Conservation (phyloP, 1,140 invertebrate genomes). For the Drosophila nebulosa region DNA sequence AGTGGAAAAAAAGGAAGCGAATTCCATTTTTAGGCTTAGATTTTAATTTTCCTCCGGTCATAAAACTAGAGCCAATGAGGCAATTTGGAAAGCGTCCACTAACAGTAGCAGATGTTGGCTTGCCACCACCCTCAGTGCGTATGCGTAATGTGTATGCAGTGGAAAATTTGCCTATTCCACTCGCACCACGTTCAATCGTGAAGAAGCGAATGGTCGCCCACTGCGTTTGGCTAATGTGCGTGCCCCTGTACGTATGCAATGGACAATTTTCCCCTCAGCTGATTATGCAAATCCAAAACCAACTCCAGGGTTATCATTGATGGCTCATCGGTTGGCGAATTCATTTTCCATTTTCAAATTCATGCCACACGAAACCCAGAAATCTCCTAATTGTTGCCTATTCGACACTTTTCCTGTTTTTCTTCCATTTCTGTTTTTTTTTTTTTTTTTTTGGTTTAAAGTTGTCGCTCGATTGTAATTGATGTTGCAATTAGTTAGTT, state of each 20-base stretch:
- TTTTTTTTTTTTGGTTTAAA: neutral
- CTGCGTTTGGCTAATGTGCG: slow-evolving; percentile 43
- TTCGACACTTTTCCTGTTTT: neutral
- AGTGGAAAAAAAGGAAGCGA: slow-evolving; percentile 13
- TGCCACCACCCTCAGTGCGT: neutral
- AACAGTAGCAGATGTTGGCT: neutral
- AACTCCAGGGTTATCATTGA: neutral
- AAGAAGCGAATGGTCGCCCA: neutral
- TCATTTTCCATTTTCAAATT: slow-evolving; percentile 27
- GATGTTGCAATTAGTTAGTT: neutral
- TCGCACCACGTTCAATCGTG: neutral
- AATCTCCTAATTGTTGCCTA: neutral
- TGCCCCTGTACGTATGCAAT: slow-evolving; percentile 25
- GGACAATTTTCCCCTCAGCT: slow-evolving; percentile 3
- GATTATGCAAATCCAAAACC: slow-evolving; percentile 44
- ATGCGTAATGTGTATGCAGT: neutral
- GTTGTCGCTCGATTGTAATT: neutral
- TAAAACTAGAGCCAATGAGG: slow-evolving; percentile 48
- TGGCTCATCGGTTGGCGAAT: slow-evolving; percentile 16
- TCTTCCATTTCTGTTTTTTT: neutral
- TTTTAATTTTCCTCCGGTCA: slow-evolving; percentile 70
- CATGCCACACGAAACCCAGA: neutral
- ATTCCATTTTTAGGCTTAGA: slow-evolving; percentile 57
- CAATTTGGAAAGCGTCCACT: slow-evolving; percentile 39
- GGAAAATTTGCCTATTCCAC: neutral